Conservation (phyloP, 2,888 invertebrate species). For the Prosapia bicincta region DNA sequence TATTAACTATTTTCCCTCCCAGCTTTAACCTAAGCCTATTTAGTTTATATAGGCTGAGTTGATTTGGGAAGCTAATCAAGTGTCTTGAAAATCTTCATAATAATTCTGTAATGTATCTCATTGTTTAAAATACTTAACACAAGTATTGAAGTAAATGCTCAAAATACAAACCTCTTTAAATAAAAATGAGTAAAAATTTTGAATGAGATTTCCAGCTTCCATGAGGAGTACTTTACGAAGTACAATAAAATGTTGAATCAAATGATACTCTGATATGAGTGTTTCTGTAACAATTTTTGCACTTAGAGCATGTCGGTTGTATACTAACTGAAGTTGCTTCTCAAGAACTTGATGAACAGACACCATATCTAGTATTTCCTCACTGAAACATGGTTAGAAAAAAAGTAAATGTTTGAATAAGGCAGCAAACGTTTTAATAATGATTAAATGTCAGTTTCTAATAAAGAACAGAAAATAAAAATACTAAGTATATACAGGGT, state of each 20-base stretch:
- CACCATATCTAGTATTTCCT: conserved; percentile 4
- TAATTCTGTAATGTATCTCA: too few relatives aligned
- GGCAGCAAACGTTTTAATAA: background rate
- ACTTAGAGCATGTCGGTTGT: background rate
- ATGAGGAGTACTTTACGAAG: conserved; percentile 16
- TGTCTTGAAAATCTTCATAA: too few relatives aligned
- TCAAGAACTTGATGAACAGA: conserved; percentile 9
- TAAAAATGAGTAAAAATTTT: conserved; percentile 19
- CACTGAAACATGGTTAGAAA: conserved; percentile 13
- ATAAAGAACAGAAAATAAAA: too few relatives aligned
- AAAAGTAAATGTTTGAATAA: background rate
- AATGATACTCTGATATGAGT: background rate
- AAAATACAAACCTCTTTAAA: conserved; percentile 18
- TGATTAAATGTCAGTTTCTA: too few relatives aligned
- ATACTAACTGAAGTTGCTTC: conserved; percentile 3
- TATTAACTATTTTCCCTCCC: too few relatives aligned
- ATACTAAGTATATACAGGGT: too few relatives aligned
- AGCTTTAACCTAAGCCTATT: too few relatives aligned
- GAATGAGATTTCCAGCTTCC: conserved; percentile 15
- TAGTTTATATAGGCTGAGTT: too few relatives aligned
- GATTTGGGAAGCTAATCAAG: too few relatives aligned
- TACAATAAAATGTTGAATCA: conserved; percentile 10
- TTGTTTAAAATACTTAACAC: too few relatives aligned
- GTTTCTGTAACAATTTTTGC: conserved; percentile 12
- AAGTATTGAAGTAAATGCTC: too few relatives aligned